Percentiles rank a stretch among this genome's conserved stretches.
These are phyloP conservation scores for Coregonus ussuriensis DNA, from an alignment of 2,797 vertebrate species.

Conservation along the genomic window DNA sequence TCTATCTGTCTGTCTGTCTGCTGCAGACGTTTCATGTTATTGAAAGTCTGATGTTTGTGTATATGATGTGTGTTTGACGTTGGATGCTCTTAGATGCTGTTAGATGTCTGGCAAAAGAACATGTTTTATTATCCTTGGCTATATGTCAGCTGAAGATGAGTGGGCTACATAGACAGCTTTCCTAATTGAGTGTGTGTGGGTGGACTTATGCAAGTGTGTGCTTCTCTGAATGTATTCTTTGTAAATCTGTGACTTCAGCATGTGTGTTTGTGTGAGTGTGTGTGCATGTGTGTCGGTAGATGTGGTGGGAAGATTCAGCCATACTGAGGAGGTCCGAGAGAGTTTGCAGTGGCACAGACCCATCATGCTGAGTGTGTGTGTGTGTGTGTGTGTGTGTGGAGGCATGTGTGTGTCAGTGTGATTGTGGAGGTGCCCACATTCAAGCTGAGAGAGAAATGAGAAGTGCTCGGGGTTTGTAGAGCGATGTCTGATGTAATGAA, in stretches of 20 bases:
- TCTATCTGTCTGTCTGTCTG: not conserved
- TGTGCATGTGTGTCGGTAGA: not conserved
- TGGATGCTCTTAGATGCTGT: not conserved
- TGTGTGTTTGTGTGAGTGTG: not conserved
- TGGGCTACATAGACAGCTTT: not conserved
- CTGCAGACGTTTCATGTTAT: not conserved
- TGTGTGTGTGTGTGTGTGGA: not conserved
- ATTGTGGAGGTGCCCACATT: constrained; percentile 19
- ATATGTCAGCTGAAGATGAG: not conserved
- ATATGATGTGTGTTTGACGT: not conserved
- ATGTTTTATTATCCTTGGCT: not conserved
- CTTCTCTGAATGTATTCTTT: not conserved
- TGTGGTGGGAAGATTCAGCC: not conserved
- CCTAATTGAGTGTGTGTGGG: not conserved
- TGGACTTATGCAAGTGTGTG: not conserved
- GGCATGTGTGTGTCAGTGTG: constrained; percentile 18
- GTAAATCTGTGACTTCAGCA: not conserved
- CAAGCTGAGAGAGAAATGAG: not conserved
- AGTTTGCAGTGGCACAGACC: not conserved
- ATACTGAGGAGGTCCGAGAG: not conserved
- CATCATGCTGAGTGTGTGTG: not conserved
- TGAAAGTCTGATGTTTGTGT: not conserved
- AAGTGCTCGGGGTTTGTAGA: not conserved
- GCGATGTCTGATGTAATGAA: not conserved
- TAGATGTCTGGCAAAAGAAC: not conserved